phyloP scores from a whole-genome alignment of 2,797 vertebrate genomes.

The Echeneis naucrates region DNA sequence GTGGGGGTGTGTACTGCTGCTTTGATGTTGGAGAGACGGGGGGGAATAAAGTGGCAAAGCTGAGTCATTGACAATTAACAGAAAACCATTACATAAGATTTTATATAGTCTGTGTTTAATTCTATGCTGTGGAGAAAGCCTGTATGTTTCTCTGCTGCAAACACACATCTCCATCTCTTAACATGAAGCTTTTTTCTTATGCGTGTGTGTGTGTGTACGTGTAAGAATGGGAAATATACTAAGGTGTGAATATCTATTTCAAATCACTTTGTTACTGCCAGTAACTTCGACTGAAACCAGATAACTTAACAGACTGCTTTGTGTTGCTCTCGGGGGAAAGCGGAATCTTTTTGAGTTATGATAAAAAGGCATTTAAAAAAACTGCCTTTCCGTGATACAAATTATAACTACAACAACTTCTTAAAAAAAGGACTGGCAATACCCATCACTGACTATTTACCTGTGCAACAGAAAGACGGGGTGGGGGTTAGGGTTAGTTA shows the following conservation, averaged over 20 bases:
- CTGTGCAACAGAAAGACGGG: background rate
- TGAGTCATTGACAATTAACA: slow-evolving; percentile 60
- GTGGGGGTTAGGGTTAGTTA: too few species aligned
- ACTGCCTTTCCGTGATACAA: background rate
- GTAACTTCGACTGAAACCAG: too few species aligned
- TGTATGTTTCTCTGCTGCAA: background rate
- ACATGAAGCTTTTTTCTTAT: too few species aligned
- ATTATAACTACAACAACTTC: background rate
- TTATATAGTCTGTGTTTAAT: slow-evolving; percentile 9
- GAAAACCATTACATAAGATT: slow-evolving; percentile 27
- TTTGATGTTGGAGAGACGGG: slow-evolving; percentile 61
- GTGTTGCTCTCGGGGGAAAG: background rate
- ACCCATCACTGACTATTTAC: background rate
- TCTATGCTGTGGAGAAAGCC: background rate
- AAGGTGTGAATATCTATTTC: background rate
- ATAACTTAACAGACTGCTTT: background rate
- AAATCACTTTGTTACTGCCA: background rate
- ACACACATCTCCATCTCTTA: background rate
- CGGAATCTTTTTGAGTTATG: background rate
- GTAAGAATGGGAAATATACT: too few species aligned
- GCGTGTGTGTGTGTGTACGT: too few species aligned
- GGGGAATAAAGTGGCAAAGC: slow-evolving; percentile 41
- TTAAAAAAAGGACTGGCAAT: background rate
- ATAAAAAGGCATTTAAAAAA: too few species aligned
- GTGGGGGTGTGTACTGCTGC: slow-evolving; percentile 46